These are phyloP conservation scores for Xylophagus ater DNA, from an alignment of 2,888 invertebrate genomes.

Conservation along the genomic window DNA sequence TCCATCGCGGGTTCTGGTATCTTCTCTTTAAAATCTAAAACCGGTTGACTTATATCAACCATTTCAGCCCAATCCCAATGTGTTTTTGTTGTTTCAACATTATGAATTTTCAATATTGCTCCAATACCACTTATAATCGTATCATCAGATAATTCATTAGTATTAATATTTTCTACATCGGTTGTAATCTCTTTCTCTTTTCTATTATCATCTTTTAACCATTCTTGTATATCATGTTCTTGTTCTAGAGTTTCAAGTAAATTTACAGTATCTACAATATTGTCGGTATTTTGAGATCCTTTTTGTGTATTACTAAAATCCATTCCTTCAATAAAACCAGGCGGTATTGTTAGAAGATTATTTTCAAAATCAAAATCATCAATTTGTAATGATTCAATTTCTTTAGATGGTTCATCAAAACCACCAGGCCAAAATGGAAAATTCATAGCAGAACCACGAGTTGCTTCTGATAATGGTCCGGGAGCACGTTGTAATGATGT, in stretches of 20 bases:
- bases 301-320: conserved; percentile 39
- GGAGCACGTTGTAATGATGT: conserved; percentile 72
- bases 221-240: conserved; percentile 32
- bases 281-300: conserved; percentile 18
- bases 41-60: conserved; percentile 69
- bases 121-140: too few relatives aligned
- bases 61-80: conserved; percentile 73
- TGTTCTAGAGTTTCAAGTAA: conserved; percentile 31
- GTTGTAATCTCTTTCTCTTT: neutral
- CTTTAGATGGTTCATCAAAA: conserved; percentile 46
- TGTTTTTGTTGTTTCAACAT: conserved; percentile 32
- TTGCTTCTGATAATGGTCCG: conserved; percentile 54
- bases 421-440: conserved; percentile 85
- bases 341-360: conserved; percentile 48
- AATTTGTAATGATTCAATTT: conserved; percentile 5
- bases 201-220: conserved; percentile 23
- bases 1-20: conserved; percentile 75
- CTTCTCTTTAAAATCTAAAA: conserved; percentile 66
- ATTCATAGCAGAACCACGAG: conserved; percentile 66
- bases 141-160: conserved; percentile 33
- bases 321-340: conserved; percentile 53
- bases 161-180: conserved; percentile 1
- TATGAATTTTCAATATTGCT: too few relatives aligned
- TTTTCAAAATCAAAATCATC: conserved; percentile 36
- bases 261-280: conserved; percentile 26